phyloP scores from a whole-genome alignment of 1,140 invertebrate species.

The Lordiphosa collinella region DNA sequence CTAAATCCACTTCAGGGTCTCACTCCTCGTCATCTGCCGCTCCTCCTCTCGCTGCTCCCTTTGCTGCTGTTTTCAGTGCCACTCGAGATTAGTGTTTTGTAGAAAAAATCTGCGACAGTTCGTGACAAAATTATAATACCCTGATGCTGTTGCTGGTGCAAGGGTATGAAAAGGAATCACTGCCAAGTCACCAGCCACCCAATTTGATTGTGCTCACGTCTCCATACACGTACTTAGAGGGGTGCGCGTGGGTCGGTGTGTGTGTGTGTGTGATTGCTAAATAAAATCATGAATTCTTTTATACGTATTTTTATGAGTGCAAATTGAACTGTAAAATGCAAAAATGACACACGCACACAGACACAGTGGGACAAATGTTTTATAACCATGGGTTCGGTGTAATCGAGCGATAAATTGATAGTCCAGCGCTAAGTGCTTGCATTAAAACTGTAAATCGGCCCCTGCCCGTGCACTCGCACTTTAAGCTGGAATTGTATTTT shows the following conservation, averaged over 20 bases:
- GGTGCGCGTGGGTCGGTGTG: background rate
- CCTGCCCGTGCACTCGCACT: background rate
- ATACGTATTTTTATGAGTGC: slow-evolving; percentile 21
- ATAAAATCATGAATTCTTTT: slow-evolving; percentile 27
- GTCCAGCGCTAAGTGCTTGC: slow-evolving; percentile 5
- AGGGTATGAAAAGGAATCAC: slow-evolving; percentile 9
- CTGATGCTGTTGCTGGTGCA: too few relatives aligned
- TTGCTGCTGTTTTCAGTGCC: too few relatives aligned
- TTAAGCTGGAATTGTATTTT: background rate
- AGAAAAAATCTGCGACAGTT: too few relatives aligned
- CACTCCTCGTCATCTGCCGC: too few relatives aligned
- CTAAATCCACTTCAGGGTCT: too few relatives aligned
- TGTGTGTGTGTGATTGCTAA: slow-evolving; percentile 17
- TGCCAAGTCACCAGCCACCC: slow-evolving; percentile 2
- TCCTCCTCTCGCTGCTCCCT: too few relatives aligned
- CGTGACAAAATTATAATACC: too few relatives aligned
- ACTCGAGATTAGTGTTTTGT: too few relatives aligned
- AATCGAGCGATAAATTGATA: slow-evolving; percentile 11
- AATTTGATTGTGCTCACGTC: slow-evolving; percentile 14
- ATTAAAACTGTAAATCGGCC: background rate
- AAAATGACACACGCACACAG: slow-evolving; percentile 1
- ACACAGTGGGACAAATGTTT: background rate
- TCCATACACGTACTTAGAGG: background rate
- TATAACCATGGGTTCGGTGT: slow-evolving; percentile 2
- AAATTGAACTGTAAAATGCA: slow-evolving; percentile 17